phyloP scores from a whole-genome alignment of 2,888 invertebrate species.

The Sinodicranocentrus sp. region DNA sequence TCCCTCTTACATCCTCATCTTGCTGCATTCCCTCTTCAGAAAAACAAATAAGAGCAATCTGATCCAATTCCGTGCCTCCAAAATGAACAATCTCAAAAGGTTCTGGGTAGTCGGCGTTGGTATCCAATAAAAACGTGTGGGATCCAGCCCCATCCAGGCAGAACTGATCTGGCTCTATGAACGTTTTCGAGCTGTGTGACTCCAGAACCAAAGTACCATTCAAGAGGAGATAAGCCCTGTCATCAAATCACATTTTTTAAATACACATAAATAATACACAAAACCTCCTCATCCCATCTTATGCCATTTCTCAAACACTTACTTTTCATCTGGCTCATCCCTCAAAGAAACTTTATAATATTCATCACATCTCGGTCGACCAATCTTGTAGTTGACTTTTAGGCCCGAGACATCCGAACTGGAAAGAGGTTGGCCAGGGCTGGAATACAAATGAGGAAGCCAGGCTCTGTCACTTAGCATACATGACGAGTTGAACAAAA shows the following conservation, averaged over 20 bases:
- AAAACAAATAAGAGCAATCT: slow-evolving; percentile 74
- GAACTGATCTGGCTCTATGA: slow-evolving; percentile 79
- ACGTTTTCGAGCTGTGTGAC: slow-evolving; percentile 78
- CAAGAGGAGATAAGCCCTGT: slow-evolving; percentile 67
- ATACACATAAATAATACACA: too few relatives aligned
- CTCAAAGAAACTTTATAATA: slow-evolving; percentile 67
- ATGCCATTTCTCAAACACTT: slow-evolving; percentile 27
- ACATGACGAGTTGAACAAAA: slow-evolving; percentile 71
- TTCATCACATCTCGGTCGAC: slow-evolving; percentile 69
- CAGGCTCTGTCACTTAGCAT: slow-evolving; percentile 67
- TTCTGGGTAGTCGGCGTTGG: slow-evolving; percentile 65
- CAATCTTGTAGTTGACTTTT: slow-evolving; percentile 70
- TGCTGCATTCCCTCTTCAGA: slow-evolving; percentile 62
- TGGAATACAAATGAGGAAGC: slow-evolving; percentile 72
- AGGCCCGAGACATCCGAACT: slow-evolving; percentile 21
- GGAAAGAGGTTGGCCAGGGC: slow-evolving; percentile 39
- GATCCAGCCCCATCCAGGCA: slow-evolving; percentile 78
- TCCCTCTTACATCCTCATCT: slow-evolving; percentile 43
- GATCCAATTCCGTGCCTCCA: slow-evolving; percentile 71
- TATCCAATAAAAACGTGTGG: slow-evolving; percentile 54
- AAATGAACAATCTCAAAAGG: slow-evolving; percentile 67
- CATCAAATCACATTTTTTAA: too few relatives aligned
- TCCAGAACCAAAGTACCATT: slow-evolving; percentile 74
- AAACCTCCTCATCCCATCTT: too few relatives aligned
- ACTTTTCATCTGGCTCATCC: slow-evolving; percentile 72